Conservation (phyloP, 2,888 invertebrate genomes). For the Deilephila porcellus region DNA sequence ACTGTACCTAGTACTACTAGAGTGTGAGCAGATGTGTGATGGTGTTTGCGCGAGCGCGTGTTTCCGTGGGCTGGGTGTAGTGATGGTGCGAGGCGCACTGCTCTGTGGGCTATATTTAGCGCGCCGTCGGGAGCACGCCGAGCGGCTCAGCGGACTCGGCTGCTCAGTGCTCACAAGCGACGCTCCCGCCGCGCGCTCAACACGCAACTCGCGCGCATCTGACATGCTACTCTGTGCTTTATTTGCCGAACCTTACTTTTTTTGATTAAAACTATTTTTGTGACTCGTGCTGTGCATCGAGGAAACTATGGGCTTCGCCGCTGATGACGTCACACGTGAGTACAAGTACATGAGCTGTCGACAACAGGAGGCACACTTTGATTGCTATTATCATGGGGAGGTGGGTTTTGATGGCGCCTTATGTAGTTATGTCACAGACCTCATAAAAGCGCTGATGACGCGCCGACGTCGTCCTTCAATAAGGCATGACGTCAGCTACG, state of each 20-base stretch:
- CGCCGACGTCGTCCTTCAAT: constrained; percentile 39
- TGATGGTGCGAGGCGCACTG: background rate
- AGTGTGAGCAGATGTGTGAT: background rate
- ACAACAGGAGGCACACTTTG: background rate
- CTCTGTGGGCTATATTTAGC: constrained; percentile 7
- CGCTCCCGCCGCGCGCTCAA: constrained; percentile 36
- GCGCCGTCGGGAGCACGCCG: constrained; percentile 38
- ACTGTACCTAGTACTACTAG: too few relatives aligned
- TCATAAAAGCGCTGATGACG: constrained; percentile 8
- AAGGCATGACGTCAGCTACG: constrained; percentile 47
- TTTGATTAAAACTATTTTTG: constrained; percentile 45
- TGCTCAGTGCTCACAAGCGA: constrained; percentile 3
- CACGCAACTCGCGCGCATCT: constrained; percentile 38
- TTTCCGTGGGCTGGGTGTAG: background rate
- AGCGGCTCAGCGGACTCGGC: constrained; percentile 11
- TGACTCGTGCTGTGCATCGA: constrained; percentile 47
- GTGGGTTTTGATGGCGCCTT: background rate
- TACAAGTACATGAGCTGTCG: constrained; percentile 37
- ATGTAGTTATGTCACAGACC: constrained; percentile 2
- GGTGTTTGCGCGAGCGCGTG: constrained; percentile 11
- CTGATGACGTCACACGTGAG: constrained; percentile 68
- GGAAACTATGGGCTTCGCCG: constrained; percentile 63
- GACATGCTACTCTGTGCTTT: constrained; percentile 41
- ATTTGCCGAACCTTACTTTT: constrained; percentile 13
- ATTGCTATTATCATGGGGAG: background rate